Evolutionary conservation across 1,140 invertebrate genomes (phyloP).

Genomic region (Brachionus rotundiformis): DNA sequence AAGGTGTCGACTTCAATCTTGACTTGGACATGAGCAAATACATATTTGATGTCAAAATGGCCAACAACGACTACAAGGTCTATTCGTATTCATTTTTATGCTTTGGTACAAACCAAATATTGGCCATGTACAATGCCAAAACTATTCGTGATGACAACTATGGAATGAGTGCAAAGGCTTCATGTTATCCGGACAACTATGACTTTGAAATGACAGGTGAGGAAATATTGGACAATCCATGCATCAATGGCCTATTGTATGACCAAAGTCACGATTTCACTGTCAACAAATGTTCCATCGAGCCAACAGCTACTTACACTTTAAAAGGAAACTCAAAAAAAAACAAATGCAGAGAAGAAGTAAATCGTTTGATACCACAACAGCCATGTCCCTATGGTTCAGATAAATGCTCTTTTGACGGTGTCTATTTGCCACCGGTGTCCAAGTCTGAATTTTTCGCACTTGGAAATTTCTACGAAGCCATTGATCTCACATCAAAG

Average conservation of each 20-base stretch:
- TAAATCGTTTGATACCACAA: conserved; percentile 23
- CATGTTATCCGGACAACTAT: conserved; percentile 36
- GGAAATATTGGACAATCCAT: conserved; percentile 33
- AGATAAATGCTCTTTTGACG: conserved; percentile 32
- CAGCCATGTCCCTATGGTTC: background rate
- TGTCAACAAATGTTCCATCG: background rate
- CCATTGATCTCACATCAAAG: conserved; percentile 27
- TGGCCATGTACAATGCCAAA: conserved; percentile 24
- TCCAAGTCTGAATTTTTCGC: conserved; percentile 35
- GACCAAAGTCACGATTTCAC: conserved; percentile 34
- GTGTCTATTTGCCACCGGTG: conserved; percentile 32
- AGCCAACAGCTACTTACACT: background rate
- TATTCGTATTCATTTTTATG: conserved; percentile 28
- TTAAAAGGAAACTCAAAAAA: conserved; percentile 42
- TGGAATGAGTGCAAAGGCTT: background rate
- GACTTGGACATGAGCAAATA: background rate
- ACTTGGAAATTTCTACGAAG: conserved; percentile 29
- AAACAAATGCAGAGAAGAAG: conserved; percentile 38
- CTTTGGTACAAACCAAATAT: conserved; percentile 45
- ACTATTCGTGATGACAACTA: background rate
- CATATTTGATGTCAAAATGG: conserved; percentile 27
- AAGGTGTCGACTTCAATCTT: background rate
- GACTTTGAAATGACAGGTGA: background rate
- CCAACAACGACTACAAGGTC: background rate
- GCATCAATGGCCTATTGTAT: conserved; percentile 27